A percentile compares a stretch with the other conserved stretches of the same genome.
Conservation (phyloP, 2,888 invertebrate species). For the Chalcosyrphus nemorum region DNA sequence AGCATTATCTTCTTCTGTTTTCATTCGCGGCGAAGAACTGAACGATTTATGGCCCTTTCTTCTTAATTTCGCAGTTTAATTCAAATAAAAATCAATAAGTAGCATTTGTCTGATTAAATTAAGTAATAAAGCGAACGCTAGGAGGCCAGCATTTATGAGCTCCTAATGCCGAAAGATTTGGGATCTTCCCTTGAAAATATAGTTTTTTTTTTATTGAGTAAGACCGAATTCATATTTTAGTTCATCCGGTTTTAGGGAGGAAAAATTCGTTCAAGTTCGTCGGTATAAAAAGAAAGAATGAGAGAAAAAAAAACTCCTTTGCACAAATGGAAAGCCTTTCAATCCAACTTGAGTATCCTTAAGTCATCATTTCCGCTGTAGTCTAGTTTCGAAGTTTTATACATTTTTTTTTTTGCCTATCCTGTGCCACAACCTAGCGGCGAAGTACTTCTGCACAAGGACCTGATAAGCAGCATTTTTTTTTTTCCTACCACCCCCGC, state of each 20-base stretch:
- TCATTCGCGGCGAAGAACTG: constrained; percentile 14
- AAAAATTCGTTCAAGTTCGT: constrained; percentile 10
- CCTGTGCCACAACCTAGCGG: constrained; percentile 30
- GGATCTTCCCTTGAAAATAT: no score
- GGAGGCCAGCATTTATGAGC: constrained; percentile 2
- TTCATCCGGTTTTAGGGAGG: not conserved
- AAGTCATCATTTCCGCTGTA: constrained; percentile 62
- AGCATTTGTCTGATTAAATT: not conserved
- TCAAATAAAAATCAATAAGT: constrained; percentile 32
- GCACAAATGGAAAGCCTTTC: constrained; percentile 50
- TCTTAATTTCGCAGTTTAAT: constrained; percentile 24
- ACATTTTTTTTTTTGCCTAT: constrained; percentile 6
- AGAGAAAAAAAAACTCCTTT: constrained; percentile 33
- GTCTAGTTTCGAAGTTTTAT: constrained; percentile 52
- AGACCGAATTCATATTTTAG: not conserved
- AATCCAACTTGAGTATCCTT: constrained; percentile 61
- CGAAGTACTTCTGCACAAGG: constrained; percentile 59
- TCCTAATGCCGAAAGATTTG: constrained; percentile 19
- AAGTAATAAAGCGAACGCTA: not conserved
- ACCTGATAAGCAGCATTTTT: constrained; percentile 59
- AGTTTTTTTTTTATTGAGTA: not conserved
- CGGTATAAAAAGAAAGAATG: not conserved
- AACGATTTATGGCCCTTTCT: constrained; percentile 45
- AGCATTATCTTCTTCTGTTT: constrained; percentile 27
- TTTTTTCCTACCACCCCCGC: not conserved